Conservation (phyloP, 23 tunicate genomes). For the Botrylloides violaceus region DNA sequence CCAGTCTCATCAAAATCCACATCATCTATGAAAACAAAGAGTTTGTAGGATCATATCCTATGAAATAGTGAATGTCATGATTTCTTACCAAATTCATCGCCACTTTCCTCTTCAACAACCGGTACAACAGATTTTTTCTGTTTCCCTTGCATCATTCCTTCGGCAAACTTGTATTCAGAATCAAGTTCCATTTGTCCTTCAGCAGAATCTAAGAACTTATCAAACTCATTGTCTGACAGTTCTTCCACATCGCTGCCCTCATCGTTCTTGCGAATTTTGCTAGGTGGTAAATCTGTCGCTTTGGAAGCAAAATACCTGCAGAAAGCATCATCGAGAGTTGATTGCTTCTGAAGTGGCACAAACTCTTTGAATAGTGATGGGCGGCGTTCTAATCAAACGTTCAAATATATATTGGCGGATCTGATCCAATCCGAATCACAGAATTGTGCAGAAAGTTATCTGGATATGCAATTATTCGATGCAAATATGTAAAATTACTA, state of each 20-base stretch:
- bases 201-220: slow-evolving; percentile 43
- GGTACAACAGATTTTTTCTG: background rate
- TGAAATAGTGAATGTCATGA: too few species aligned
- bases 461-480: too few species aligned
- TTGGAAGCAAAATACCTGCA: slow-evolving; percentile 25
- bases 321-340: too few species aligned
- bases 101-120: slow-evolving; percentile 14
- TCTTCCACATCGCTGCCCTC: slow-evolving; percentile 44
- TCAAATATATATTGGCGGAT: too few species aligned
- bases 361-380: too few species aligned
- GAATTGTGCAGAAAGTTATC: too few species aligned
- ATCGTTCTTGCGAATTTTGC: slow-evolving; percentile 16
- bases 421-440: too few species aligned
- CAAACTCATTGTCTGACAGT: slow-evolving; percentile 74
- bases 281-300: background rate
- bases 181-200: slow-evolving; percentile 54
- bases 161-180: slow-evolving; percentile 39
- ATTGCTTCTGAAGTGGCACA: too few species aligned
- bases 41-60: too few species aligned
- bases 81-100: slow-evolving; percentile 25
- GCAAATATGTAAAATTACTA: too few species aligned
- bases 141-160: background rate
- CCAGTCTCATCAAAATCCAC: slow-evolving; percentile 29
- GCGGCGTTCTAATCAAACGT: too few species aligned
- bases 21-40: slow-evolving; percentile 8